A percentile compares a stretch with the other conserved stretches of the same genome.
These are phyloP conservation scores for Cyrtorhinus lividipennis DNA, from an alignment of 1,140 invertebrate genomes.

Conservation along the genomic window DNA sequence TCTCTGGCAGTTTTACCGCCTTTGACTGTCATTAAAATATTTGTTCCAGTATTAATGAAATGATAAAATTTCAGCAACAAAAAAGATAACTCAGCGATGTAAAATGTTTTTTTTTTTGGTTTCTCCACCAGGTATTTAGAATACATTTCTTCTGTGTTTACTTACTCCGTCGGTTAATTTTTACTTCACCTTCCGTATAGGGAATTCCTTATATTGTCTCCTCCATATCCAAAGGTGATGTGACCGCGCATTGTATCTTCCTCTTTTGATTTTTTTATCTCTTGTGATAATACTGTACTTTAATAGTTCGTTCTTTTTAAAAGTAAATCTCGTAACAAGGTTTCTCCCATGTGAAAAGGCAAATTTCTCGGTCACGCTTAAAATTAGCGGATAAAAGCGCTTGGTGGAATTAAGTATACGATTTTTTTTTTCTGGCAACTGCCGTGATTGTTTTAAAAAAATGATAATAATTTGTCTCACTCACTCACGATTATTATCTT, in stretches of 20 bases:
- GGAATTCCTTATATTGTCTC: not conserved
- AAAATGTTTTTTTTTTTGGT: too few relatives aligned
- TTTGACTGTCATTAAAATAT: not conserved
- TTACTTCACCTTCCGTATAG: not conserved
- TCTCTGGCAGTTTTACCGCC: not conserved
- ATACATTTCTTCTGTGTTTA: not conserved
- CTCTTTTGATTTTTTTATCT: not conserved
- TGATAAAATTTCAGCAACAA: not conserved
- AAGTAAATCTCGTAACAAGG: not conserved
- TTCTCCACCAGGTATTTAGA: too few relatives aligned
- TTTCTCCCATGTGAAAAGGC: not conserved
- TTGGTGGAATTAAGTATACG: too few relatives aligned
- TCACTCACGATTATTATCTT: not conserved
- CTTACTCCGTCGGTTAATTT: not conserved
- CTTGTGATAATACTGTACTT: not conserved
- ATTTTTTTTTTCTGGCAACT: not conserved
- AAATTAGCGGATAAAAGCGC: not conserved
- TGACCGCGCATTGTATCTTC: not conserved
- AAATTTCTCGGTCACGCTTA: not conserved
- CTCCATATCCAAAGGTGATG: not conserved
- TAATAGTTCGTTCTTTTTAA: not conserved
- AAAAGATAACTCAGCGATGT: too few relatives aligned
- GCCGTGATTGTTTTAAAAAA: not conserved
- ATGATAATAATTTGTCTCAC: not conserved
- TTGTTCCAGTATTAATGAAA: constrained; percentile 4